Conservation (phyloP, 2,888 invertebrate genomes). For the Diachrysia chrysitis region DNA sequence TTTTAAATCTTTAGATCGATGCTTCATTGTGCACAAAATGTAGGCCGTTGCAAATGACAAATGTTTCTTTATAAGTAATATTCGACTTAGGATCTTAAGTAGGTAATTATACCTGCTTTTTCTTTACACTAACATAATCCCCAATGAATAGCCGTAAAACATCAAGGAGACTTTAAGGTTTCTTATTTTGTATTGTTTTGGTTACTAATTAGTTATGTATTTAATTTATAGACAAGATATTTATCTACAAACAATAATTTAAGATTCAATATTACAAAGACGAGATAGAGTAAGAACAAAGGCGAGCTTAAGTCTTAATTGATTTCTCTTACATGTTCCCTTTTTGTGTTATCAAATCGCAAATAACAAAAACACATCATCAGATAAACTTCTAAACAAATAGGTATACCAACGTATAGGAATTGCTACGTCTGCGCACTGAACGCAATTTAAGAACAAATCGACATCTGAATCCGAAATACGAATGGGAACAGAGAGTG, state of each 20-base stretch:
- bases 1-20: constrained; percentile 42
- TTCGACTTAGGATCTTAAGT: neutral
- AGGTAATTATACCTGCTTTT: neutral
- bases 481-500: constrained; percentile 84
- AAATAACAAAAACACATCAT: neutral
- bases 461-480: constrained; percentile 82
- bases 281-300: neutral
- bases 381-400: constrained; percentile 10
- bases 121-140: neutral
- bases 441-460: constrained; percentile 74
- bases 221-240: too few relatives aligned
- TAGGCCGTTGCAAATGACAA: too few relatives aligned
- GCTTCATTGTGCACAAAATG: neutral
- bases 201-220: too few relatives aligned
- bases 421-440: constrained; percentile 79
- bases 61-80: neutral
- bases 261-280: too few relatives aligned
- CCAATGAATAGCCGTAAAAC: neutral
- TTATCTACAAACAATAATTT: too few relatives aligned
- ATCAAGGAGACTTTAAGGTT: too few relatives aligned
- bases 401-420: constrained; percentile 32
- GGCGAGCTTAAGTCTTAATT: neutral
- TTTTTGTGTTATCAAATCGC: neutral
- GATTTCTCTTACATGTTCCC: neutral
- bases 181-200: too few relatives aligned